A percentile compares a stretch with the other conserved stretches of the same genome.
Evolutionary conservation across 2,888 invertebrate species (phyloP).

Genomic region (Sesamia inferens): DNA sequence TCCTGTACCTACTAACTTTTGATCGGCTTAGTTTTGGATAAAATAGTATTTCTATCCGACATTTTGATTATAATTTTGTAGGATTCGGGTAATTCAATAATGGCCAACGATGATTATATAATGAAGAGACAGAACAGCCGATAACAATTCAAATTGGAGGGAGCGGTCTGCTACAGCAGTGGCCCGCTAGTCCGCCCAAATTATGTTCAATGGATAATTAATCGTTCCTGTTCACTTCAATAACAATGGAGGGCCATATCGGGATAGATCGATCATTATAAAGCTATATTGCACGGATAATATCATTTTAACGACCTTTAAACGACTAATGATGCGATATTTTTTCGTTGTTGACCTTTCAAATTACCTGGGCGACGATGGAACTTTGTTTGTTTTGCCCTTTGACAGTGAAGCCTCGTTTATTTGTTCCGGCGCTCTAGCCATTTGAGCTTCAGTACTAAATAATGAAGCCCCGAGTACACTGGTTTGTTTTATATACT

Average conservation of each 20-base stretch:
- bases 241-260: conserved; percentile 82
- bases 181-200: conserved; percentile 84
- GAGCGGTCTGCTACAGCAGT: conserved; percentile 78
- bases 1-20: not conserved
- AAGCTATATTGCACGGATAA: conserved; percentile 70
- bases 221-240: conserved; percentile 84
- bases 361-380: conserved; percentile 53
- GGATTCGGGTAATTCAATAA: conserved; percentile 40
- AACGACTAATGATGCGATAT: conserved; percentile 60
- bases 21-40: not conserved
- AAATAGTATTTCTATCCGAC: not conserved
- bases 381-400: conserved; percentile 55
- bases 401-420: conserved; percentile 46
- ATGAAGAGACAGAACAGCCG: conserved; percentile 69
- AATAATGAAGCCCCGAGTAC: conserved; percentile 18
- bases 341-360: conserved; percentile 59
- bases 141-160: conserved; percentile 77
- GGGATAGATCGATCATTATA: conserved; percentile 79
- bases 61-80: conserved; percentile 2
- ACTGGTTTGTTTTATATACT: conserved; percentile 20
- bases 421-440: conserved; percentile 36
- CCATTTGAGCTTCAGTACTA: conserved; percentile 22
- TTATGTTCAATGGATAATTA: conserved; percentile 90
- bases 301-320: conserved; percentile 64
- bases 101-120: conserved; percentile 46